These are phyloP conservation scores for Subacronicta megacephala DNA, from an alignment of 2,888 invertebrate species.

Conservation along the genomic window DNA sequence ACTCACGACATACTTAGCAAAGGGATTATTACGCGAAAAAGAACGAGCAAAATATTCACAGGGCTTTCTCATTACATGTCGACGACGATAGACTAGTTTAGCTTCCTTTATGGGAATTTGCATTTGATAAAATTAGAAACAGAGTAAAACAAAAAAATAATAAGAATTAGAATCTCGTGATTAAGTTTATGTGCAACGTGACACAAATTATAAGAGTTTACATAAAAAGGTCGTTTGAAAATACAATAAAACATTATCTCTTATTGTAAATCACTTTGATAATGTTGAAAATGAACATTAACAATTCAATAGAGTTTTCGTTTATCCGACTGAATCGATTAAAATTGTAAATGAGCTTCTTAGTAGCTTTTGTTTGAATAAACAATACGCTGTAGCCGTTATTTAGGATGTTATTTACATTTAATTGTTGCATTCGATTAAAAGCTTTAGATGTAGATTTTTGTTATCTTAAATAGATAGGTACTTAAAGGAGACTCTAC, in stretches of 20 bases:
- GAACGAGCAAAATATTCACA: too few species aligned
- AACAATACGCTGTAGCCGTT: conserved; percentile 38
- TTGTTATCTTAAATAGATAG: conserved; percentile 12
- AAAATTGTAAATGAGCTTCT: conserved; percentile 53
- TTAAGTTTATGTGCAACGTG: too few species aligned
- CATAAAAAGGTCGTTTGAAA: conserved; percentile 2
- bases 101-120: too few species aligned
- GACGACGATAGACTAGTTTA: too few species aligned
- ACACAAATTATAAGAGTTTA: too few species aligned
- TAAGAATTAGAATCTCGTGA: too few species aligned
- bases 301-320: conserved; percentile 49
- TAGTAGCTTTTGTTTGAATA: conserved; percentile 46
- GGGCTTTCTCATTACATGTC: background rate
- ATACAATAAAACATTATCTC: conserved; percentile 15
- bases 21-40: too few species aligned
- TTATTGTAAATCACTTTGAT: conserved; percentile 31
- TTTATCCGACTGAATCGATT: conserved; percentile 39
- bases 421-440: conserved; percentile 43
- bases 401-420: conserved; percentile 38
- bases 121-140: too few species aligned
- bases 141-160: too few species aligned
- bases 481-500: background rate
- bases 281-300: conserved; percentile 40
- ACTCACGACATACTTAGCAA: too few species aligned
- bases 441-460: conserved; percentile 45